phyloP scores from a whole-genome alignment of 2,113 vertebrate genomes.

The Crotalus tigris region DNA sequence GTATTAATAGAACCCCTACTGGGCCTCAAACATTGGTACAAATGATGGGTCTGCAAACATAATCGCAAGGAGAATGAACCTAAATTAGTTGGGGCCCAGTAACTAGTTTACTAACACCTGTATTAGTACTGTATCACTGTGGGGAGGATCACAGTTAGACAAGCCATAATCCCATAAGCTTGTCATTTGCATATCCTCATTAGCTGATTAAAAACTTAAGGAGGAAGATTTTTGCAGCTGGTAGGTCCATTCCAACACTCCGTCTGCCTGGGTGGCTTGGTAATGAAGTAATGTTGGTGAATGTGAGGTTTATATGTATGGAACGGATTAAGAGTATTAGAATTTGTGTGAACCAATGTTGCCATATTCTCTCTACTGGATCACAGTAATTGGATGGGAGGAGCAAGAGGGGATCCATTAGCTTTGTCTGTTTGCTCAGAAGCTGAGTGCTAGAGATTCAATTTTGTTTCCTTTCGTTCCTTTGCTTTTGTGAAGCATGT shows the following conservation, averaged over 20 bases:
- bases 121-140: slow-evolving; percentile 80
- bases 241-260: slow-evolving; percentile 69
- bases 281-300: slow-evolving; percentile 80
- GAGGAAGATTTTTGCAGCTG: slow-evolving; percentile 70
- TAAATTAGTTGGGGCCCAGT: slow-evolving; percentile 82
- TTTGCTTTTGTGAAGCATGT: slow-evolving; percentile 79
- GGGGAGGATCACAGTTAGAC: slow-evolving; percentile 79
- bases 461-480: slow-evolving; percentile 83
- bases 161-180: slow-evolving; percentile 92
- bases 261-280: slow-evolving; percentile 87
- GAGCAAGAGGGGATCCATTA: slow-evolving; percentile 88
- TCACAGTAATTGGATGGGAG: slow-evolving; percentile 92
- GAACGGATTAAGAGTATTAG: slow-evolving; percentile 90
- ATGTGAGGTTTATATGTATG: slow-evolving; percentile 85
- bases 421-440: slow-evolving; percentile 89
- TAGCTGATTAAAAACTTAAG: slow-evolving; percentile 79
- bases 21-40: slow-evolving; percentile 75
- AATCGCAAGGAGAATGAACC: slow-evolving; percentile 75
- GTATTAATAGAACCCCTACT: slow-evolving; percentile 76
- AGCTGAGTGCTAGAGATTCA: slow-evolving; percentile 86
- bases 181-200: slow-evolving; percentile 87
- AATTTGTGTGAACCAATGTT: slow-evolving; percentile 84
- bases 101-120: slow-evolving; percentile 92
- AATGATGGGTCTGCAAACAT: slow-evolving; percentile 74
- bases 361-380: slow-evolving; percentile 82